A percentile compares a stretch with the other conserved stretches of the same genome.
Evolutionary conservation across 2,797 vertebrate species (phyloP).

Genomic region (Nannoperca australis): DNA sequence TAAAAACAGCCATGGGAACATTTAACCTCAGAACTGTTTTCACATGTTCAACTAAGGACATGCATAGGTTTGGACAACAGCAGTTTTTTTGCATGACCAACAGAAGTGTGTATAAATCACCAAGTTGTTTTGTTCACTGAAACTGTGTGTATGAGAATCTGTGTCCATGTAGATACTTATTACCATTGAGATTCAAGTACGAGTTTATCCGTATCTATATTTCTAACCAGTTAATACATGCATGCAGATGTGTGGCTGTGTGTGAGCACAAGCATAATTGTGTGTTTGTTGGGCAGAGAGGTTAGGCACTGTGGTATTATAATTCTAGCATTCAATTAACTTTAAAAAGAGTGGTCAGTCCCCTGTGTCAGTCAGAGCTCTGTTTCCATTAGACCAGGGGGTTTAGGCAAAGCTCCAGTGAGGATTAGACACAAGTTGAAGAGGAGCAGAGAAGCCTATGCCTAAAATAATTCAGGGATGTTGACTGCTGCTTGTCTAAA

Average conservation of each 20-base stretch:
- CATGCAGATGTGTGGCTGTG: background rate
- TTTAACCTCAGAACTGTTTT: constrained; percentile 55
- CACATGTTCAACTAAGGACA: constrained; percentile 36
- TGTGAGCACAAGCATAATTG: background rate
- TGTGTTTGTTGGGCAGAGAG: constrained; percentile 7
- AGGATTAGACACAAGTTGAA: constrained; percentile 51
- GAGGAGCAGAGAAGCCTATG: constrained; percentile 39
- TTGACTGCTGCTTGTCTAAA: constrained; percentile 26
- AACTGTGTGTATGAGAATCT: background rate
- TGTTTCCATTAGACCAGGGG: constrained; percentile 54
- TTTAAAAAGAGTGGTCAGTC: constrained; percentile 47
- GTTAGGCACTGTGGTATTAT: constrained; percentile 31
- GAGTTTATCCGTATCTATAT: constrained; percentile 16
- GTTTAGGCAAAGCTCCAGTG: constrained; percentile 48
- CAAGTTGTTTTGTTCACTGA: constrained; percentile 4
- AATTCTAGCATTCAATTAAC: constrained; percentile 64
- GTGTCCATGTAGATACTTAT: background rate
- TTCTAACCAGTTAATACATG: constrained; percentile 15
- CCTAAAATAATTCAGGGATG: constrained; percentile 40
- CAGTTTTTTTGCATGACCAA: background rate
- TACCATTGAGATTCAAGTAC: background rate
- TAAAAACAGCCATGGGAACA: constrained; percentile 48
- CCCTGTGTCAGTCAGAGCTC: constrained; percentile 46
- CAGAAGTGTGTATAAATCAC: constrained; percentile 10
- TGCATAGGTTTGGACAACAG: constrained; percentile 23